These are phyloP conservation scores for Cheirogaleus major DNA, from an alignment of 2,797 vertebrate genomes.

Conservation along the genomic window DNA sequence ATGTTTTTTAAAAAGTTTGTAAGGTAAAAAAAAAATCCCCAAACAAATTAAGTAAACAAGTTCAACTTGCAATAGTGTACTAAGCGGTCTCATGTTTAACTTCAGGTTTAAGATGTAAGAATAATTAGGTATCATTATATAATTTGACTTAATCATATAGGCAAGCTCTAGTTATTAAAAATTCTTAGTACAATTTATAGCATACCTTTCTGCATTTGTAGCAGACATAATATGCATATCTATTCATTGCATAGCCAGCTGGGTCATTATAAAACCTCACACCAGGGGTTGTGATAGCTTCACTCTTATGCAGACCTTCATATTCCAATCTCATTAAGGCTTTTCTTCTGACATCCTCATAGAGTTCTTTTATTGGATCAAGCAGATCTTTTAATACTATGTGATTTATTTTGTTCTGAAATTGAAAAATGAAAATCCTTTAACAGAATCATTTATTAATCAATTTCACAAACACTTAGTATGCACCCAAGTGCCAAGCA, in stretches of 20 bases:
- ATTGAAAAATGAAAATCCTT: conserved; percentile 47
- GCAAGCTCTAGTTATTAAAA: not conserved
- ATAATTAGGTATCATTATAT: not conserved
- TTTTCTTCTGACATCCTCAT: conserved; percentile 98
- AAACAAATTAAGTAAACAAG: not conserved
- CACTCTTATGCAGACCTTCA: conserved; percentile 98
- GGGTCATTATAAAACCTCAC: conserved; percentile 99
- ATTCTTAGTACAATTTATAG: not conserved
- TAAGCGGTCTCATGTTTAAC: conserved; percentile 27
- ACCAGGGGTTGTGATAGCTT: conserved; percentile 98
- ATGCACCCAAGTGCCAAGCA: not conserved
- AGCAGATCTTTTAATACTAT: conserved; percentile 97
- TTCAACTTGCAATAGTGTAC: not conserved
- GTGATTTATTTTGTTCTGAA: conserved; percentile 99
- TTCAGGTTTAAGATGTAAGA: not conserved
- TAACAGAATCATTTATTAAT: conserved; percentile 36
- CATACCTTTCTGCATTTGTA: conserved; percentile 99
- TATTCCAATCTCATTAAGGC: conserved; percentile 99
- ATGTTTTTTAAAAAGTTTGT: conserved; percentile 25
- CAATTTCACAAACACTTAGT: conserved; percentile 19
- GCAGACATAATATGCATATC: conserved; percentile 99
- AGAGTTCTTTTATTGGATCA: conserved; percentile 98
- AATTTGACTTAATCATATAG: not conserved
- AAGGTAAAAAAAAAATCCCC: not conserved
- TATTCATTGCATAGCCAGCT: conserved; percentile 98